Evolutionary conservation across 2,113 vertebrate genomes (phyloP).

Genomic region (Cheirogaleus medius): DNA sequence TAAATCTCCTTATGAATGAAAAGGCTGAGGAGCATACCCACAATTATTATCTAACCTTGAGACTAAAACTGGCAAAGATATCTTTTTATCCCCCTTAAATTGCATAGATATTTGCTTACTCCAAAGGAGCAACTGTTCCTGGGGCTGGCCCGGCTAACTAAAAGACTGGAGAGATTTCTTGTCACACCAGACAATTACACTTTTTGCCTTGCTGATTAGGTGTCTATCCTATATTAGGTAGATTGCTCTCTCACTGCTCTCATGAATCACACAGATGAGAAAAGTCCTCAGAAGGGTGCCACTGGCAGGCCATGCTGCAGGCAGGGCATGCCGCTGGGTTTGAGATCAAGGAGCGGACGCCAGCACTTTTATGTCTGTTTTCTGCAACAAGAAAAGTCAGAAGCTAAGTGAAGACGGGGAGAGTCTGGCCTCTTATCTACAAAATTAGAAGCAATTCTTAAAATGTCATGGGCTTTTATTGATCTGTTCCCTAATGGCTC

Average conservation of each 20-base stretch:
- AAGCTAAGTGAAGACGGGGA: not conserved
- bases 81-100: not conserved
- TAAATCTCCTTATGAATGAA: not conserved
- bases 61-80: not conserved
- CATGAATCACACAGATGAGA: not conserved
- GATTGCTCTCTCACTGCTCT: not conserved
- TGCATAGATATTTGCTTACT: not conserved
- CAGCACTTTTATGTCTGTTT: not conserved
- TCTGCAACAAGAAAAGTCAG: not conserved
- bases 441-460: conserved; percentile 29
- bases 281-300: not conserved
- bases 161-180: not conserved
- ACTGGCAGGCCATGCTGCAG: not conserved
- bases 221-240: not conserved
- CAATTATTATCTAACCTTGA: not conserved
- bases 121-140: not conserved
- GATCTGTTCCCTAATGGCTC: not conserved
- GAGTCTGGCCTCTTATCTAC: not conserved
- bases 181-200: not conserved
- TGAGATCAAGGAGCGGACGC: not conserved
- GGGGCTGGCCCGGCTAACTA: no score
- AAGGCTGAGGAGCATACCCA: not conserved
- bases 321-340: not conserved
- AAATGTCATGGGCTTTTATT: conserved; percentile 15
- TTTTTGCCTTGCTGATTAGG: not conserved